Evolutionary conservation across 2,797 vertebrate species (phyloP).

Genomic region (Typhlichthys eigenmanni): DNA sequence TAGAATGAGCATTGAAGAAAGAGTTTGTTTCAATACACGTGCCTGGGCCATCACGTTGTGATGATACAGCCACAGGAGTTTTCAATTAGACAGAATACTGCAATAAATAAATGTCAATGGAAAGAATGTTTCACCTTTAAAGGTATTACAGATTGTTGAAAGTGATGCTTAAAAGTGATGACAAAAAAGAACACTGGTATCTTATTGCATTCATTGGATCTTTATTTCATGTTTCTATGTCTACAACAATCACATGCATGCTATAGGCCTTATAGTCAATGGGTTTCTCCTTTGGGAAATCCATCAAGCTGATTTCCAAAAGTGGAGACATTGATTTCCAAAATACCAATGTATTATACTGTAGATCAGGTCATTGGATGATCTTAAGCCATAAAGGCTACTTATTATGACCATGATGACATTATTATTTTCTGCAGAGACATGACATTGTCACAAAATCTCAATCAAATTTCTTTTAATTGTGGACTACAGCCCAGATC

Average conservation of each 20-base stretch:
- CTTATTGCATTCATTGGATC: conserved; percentile 39
- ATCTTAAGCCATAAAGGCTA: too few species aligned
- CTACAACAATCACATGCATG: conserved; percentile 58
- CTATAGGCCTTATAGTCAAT: conserved; percentile 20
- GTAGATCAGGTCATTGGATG: too few species aligned
- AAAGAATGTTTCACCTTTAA: conserved; percentile 4
- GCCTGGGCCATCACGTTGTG: too few species aligned
- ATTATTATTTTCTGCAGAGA: conserved; percentile 24
- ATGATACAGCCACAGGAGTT: too few species aligned
- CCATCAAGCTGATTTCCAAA: conserved; percentile 13
- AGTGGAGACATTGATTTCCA: not conserved
- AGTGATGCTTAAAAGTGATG: conserved; percentile 37
- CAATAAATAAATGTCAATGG: not conserved
- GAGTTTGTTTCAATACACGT: too few species aligned
- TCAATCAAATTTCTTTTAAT: not conserved
- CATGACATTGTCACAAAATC: conserved; percentile 36
- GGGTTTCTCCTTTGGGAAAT: conserved; percentile 1
- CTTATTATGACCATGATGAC: conserved; percentile 9
- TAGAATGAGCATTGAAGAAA: not conserved
- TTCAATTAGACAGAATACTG: not conserved
- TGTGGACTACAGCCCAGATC: too few species aligned
- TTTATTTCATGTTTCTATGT: conserved; percentile 43
- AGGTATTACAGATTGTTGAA: conserved; percentile 17
- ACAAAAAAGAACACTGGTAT: conserved; percentile 50
- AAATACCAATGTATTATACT: conserved; percentile 3